phyloP scores from a whole-genome alignment of 2,888 invertebrate genomes.

The Artemia sinica region DNA sequence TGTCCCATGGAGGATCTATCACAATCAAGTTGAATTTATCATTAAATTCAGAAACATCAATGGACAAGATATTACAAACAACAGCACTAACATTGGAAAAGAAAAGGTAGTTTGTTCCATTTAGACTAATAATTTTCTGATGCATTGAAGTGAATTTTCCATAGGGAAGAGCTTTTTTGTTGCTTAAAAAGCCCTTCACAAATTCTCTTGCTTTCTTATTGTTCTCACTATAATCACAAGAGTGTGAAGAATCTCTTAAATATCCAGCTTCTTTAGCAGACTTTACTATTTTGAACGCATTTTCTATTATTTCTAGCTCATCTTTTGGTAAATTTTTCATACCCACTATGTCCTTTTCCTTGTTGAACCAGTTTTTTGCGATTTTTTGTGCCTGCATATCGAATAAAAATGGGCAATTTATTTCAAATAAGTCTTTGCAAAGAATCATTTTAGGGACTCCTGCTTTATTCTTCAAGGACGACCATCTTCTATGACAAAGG shows the following conservation, averaged over 20 bases:
- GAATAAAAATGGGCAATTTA: constrained; percentile 3
- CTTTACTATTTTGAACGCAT: background rate
- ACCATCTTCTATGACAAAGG: constrained; percentile 3
- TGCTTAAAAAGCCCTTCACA: background rate
- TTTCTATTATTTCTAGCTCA: background rate
- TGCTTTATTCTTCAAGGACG: background rate
- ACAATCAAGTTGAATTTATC: background rate
- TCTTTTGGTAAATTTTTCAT: background rate
- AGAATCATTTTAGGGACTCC: background rate
- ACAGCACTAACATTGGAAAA: background rate
- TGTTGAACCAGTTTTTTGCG: background rate
- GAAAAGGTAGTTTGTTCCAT: background rate
- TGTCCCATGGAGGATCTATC: background rate
- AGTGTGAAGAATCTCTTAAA: background rate
- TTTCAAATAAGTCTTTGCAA: background rate
- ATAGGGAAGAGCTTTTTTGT: background rate
- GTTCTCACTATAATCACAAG: background rate
- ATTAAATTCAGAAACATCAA: background rate
- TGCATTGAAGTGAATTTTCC: background rate
- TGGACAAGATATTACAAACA: background rate
- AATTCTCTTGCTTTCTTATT: background rate
- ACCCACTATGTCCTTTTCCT: background rate
- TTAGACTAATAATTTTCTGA: background rate
- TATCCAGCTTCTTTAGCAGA: background rate
- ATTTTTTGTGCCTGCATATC: background rate